Evolutionary conservation across 2,888 invertebrate genomes (phyloP).

Genomic region (Crepidodera aurea): DNA sequence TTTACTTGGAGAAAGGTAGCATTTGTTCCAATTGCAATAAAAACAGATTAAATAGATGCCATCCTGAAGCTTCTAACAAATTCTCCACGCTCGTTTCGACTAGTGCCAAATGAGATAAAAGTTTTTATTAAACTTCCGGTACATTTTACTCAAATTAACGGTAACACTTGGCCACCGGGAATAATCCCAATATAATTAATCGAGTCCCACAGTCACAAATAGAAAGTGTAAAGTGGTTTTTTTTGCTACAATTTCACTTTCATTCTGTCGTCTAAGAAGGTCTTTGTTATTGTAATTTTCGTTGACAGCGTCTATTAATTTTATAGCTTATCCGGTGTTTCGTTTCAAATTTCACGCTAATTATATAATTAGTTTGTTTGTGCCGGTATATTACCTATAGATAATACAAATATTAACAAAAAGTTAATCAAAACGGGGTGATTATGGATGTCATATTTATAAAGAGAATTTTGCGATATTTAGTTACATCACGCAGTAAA

Average conservation of each 20-base stretch:
- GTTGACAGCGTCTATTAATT: conserved; percentile 4
- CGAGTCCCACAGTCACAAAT: conserved; percentile 6
- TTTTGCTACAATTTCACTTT: conserved; percentile 10
- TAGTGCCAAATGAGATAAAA: no score
- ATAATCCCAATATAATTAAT: conserved; percentile 5
- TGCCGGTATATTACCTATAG: no score
- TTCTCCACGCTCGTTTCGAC: no score
- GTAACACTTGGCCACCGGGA: conserved; percentile 8
- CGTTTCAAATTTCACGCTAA: not conserved
- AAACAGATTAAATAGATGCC: no score
- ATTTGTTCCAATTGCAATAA: no score
- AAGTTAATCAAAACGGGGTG: no score
- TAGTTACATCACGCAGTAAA: no score
- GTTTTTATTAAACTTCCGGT: not conserved
- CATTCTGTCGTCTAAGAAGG: conserved; percentile 1
- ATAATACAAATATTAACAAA: no score
- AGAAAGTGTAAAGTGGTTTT: conserved; percentile 9
- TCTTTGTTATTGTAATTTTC: conserved; percentile 4
- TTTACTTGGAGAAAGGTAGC: no score
- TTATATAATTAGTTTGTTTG: not conserved
- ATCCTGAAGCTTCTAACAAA: no score
- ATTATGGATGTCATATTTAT: no score
- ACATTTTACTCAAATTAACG: not conserved
- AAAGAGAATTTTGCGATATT: no score
- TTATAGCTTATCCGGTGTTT: not conserved